A percentile compares a stretch with the other conserved stretches of the same genome.
Conservation (phyloP, 2,797 vertebrate genomes). For the Anguilla megastoma region DNA sequence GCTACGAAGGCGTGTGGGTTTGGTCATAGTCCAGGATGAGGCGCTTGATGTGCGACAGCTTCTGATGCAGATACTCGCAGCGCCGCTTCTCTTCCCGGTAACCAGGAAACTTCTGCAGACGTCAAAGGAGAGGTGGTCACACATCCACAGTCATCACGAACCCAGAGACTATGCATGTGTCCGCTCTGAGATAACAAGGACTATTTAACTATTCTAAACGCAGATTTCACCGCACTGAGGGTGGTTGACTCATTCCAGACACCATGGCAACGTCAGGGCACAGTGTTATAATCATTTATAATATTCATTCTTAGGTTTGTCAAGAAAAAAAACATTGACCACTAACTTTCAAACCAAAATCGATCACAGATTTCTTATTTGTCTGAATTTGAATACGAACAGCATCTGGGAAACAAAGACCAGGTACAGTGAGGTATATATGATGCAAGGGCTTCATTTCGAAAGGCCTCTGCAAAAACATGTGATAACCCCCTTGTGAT, state of each 20-base stretch:
- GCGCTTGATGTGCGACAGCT: constrained; percentile 86
- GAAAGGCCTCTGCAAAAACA: neutral
- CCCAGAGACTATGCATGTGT: too few relatives aligned
- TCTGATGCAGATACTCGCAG: constrained; percentile 84
- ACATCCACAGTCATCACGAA: neutral
- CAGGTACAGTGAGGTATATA: too few relatives aligned
- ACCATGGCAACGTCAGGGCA: neutral
- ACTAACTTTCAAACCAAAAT: too few relatives aligned
- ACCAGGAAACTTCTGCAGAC: constrained; percentile 76
- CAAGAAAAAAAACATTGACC: too few relatives aligned
- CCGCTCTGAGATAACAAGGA: neutral
- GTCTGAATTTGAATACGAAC: too few relatives aligned
- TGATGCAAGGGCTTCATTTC: neutral
- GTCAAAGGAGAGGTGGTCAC: neutral
- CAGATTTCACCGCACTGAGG: neutral
- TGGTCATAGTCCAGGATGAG: constrained; percentile 82
- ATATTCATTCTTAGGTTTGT: neutral
- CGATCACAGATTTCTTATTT: too few relatives aligned
- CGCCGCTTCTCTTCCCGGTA: constrained; percentile 83
- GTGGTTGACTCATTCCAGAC: neutral
- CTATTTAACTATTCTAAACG: neutral
- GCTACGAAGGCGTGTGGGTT: constrained; percentile 66
- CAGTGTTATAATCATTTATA: neutral
- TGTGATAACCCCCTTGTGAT: neutral
- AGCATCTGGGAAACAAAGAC: too few relatives aligned